Evolutionary conservation across 2,888 invertebrate species (phyloP), one percentile per base, ranked within the genome.

Genomic region (Heteropelma amictum): DNA sequence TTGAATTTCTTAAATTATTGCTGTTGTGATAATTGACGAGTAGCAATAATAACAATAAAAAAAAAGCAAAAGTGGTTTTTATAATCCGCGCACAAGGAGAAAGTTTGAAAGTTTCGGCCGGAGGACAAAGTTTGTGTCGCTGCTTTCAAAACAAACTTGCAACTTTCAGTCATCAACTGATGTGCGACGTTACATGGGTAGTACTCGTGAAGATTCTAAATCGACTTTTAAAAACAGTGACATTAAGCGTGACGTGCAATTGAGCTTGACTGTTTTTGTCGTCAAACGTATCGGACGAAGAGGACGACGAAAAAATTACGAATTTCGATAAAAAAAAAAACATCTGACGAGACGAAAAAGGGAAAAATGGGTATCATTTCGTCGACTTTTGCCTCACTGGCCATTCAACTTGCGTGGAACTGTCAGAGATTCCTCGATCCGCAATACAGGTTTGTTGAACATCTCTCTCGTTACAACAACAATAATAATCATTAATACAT

Each of bases 381-480:
- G 60, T 84, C 84, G 38, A 83, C 84, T 47, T 83, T 83, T 67
- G 80, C 82, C 21, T 82, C 83, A 10, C 61, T 83, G 64, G 82
- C 83, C 10, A 79, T 83, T 54, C 79, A 81, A 49, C 79, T 84
- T 17, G 84, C 82, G n/a, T 84, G 84, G 84, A 83, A 83, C 72
- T 84, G 80, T 67, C 84, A 84, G 71, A 77, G 82, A 65, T 82
- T 83, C 17, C 68, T 84, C 67, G 84, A 83, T 71, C 83, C 83
- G 4, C 82, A 81, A 70, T 84, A 84, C 79, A 84, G 83, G 84
- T 84, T 56, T 47, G 67, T 71, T 7, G 10, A 45, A 14, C 12
- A n/a, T 30, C 12, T 51, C 12, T n/a, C n/a, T 8, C 30, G 51
- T 75, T 40, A 51, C 51, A 17, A 12, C 2, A 19, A n/a, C 33